Base-by-base conservation (phyloP, 2,888 invertebrate species). In the Liodrosophila aerea region DNA sequence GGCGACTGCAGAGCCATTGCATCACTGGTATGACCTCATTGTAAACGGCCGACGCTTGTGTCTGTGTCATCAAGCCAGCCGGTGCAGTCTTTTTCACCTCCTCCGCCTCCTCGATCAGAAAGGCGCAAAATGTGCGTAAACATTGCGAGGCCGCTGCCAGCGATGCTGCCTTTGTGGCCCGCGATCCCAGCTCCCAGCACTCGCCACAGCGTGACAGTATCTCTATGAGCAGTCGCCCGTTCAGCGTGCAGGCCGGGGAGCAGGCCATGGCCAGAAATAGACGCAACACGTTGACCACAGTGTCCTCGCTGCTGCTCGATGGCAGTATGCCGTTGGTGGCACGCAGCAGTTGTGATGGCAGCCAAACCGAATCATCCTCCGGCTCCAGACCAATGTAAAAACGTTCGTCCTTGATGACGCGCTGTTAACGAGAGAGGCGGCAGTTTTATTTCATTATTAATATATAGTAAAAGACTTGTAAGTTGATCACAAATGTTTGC, bases 81-180 rank as follows among this genome's bases (percentile, higher is more conserved):
- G 86, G 91, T 73, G 89, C 92, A 68, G 82, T 92, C 90, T 91
- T 92, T 89, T 90, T 91, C 71, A 81, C 91, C 90, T 88, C 92
- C 89, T 88, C 92, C 80, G 85, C 92, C 76, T 92, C 92, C 73
- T 90, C 90, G 49, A 90, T 96, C 47, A 96, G 90, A 87, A 96
- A 95, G 15, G 95, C 93, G 84, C 95, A 95, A 88, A 97, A 97
- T 0, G 96, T 95, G 41, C 96, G 92, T 29, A 98, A 90, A 3
- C 96, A 95, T 88, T 97, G 97, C 52, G 96, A 96, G 5, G 97
- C 96, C 0, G 97, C 97, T 1, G 97, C 97, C 78, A 96, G 92
- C 0, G 97, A 96, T 0, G 97, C 97, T 0, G 96, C 97, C 66
- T 95, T 93, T 1, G 96, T 94, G 44, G 94, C 95, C 62, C 95